Evolutionary conservation across 2,888 invertebrate genomes (phyloP).

Genomic region (Tetragnatha montana): DNA sequence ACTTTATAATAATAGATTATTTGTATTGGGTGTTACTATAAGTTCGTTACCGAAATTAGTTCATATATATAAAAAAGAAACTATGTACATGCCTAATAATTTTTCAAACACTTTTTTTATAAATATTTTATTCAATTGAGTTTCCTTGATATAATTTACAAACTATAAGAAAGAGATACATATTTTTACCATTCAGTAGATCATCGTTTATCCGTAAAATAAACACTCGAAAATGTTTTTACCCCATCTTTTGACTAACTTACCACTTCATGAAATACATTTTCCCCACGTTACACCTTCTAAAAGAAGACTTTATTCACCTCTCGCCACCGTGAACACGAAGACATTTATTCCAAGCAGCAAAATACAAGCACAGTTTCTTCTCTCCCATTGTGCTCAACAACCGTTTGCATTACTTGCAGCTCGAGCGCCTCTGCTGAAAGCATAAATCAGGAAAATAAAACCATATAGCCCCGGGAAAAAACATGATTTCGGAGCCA

Average conservation of each 20-base stretch:
- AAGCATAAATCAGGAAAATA: slow-evolving; percentile 46
- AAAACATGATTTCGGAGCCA: slow-evolving; percentile 14
- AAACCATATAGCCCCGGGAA: slow-evolving; percentile 23
- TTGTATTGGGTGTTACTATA: too few relatives aligned
- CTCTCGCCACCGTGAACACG: background rate
- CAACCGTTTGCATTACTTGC: background rate
- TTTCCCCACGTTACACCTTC: background rate
- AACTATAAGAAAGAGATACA: too few relatives aligned
- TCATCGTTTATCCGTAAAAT: too few relatives aligned
- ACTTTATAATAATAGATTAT: too few relatives aligned
- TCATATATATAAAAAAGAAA: too few relatives aligned
- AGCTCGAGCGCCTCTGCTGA: slow-evolving; percentile 10
- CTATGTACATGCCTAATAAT: too few relatives aligned
- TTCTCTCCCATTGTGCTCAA: background rate
- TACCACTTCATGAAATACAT: background rate
- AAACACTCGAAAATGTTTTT: too few relatives aligned
- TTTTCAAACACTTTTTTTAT: too few relatives aligned
- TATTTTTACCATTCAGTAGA: too few relatives aligned
- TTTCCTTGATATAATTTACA: too few relatives aligned
- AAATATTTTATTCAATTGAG: too few relatives aligned
- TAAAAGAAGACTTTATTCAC: background rate
- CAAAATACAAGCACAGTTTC: background rate
- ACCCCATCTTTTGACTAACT: background rate
- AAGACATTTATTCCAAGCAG: background rate
- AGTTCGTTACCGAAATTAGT: too few relatives aligned